Conservation (phyloP, 2,888 invertebrate genomes). For the Drosophila greeni region DNA sequence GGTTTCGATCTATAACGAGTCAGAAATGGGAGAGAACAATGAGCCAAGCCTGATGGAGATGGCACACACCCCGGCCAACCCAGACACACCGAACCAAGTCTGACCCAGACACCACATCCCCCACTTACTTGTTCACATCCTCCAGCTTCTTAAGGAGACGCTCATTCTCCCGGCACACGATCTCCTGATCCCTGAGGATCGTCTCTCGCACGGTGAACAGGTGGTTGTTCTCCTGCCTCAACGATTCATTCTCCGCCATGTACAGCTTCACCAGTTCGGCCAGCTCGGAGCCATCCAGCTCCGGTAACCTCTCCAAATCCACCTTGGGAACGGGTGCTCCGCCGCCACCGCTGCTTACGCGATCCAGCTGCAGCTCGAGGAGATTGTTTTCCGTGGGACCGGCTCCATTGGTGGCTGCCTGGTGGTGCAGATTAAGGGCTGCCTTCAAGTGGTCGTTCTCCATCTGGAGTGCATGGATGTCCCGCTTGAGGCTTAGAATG, state of each 20-base stretch:
- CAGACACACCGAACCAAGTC: not conserved
- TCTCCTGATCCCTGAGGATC: slow-evolving; percentile 91
- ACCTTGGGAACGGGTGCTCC: slow-evolving; percentile 80
- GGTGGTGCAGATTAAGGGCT: slow-evolving; percentile 84
- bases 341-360: slow-evolving; percentile 55
- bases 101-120: not conserved
- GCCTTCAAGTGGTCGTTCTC: slow-evolving; percentile 93
- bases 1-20: slow-evolving; percentile 72
- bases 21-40: slow-evolving; percentile 71
- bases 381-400: slow-evolving; percentile 45
- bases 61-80: not conserved
- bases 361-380: slow-evolving; percentile 55
- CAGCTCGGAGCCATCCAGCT: slow-evolving; percentile 88
- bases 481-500: slow-evolving; percentile 91
- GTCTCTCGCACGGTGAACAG: slow-evolving; percentile 88
- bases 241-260: slow-evolving; percentile 88
- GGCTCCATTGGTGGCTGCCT: slow-evolving; percentile 75
- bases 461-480: slow-evolving; percentile 89
- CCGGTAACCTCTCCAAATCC: slow-evolving; percentile 86
- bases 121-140: slow-evolving; percentile 90
- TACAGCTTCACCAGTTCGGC: slow-evolving; percentile 91
- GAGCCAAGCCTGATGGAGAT: slow-evolving; percentile 54
- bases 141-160: slow-evolving; percentile 91
- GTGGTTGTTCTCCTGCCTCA: slow-evolving; percentile 91
- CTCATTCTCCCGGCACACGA: slow-evolving; percentile 94